Conservation (phyloP, 2,888 invertebrate species). For the Euplexia lucipara region DNA sequence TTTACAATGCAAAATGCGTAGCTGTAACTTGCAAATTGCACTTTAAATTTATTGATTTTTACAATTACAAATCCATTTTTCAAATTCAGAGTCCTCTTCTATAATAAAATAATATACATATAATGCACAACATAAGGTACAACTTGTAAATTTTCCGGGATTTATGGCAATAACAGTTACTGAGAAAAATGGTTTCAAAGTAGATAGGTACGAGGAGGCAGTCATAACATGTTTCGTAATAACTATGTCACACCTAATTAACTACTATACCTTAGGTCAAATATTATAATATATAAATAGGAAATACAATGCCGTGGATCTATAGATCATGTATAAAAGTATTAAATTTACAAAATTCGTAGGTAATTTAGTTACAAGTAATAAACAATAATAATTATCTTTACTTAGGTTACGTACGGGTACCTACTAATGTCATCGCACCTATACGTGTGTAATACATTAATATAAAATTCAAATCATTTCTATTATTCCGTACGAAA, state of each 20-base stretch:
- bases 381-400: neutral
- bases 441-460: slow-evolving; percentile 4
- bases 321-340: neutral
- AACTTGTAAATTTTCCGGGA: too few relatives aligned
- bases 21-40: too few relatives aligned
- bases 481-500: slow-evolving; percentile 39
- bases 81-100: too few relatives aligned
- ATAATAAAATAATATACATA: too few relatives aligned
- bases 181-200: too few relatives aligned
- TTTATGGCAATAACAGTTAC: too few relatives aligned
- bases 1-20: too few relatives aligned
- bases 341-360: slow-evolving; percentile 1
- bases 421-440: neutral
- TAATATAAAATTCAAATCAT: slow-evolving; percentile 24
- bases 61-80: too few relatives aligned
- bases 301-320: neutral
- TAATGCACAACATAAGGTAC: too few relatives aligned
- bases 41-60: too few relatives aligned
- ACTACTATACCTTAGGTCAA: too few relatives aligned
- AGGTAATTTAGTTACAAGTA: neutral
- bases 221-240: neutral
- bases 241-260: neutral
- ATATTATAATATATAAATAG: neutral
- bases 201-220: too few relatives aligned
- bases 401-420: neutral